Conservation (phyloP, 2,113 vertebrate genomes). For the Arenaria interpres region DNA sequence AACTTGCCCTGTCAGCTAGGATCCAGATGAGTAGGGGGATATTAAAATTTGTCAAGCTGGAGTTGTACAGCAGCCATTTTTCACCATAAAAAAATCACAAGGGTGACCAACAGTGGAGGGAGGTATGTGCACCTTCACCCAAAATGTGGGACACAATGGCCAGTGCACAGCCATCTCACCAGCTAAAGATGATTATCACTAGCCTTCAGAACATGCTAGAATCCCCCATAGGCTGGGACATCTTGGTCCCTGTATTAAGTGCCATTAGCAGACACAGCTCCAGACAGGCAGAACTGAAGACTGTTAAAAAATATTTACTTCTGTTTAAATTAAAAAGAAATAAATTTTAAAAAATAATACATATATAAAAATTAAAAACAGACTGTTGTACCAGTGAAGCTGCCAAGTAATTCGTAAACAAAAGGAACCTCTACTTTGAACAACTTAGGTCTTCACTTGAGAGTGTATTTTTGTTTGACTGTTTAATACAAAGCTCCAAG, state of each 20-base stretch:
- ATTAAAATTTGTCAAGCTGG: background rate
- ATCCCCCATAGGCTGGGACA: background rate
- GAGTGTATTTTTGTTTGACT: background rate
- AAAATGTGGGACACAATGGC: background rate
- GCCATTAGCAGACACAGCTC: background rate
- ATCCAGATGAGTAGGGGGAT: background rate
- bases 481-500: background rate
- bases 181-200: background rate
- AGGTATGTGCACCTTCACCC: background rate
- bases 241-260: background rate
- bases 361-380: background rate
- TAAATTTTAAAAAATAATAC: background rate
- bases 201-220: background rate
- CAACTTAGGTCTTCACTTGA: background rate
- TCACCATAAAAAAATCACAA: background rate
- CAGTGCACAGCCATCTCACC: background rate
- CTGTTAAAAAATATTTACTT: background rate
- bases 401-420: background rate
- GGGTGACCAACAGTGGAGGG: rapidly evolving
- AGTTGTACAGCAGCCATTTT: background rate
- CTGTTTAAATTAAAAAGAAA: background rate
- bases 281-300: background rate
- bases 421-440: background rate
- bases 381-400: background rate
- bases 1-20: background rate